phyloP scores from a whole-genome alignment of 1,140 invertebrate genomes.

The Diabrotica virgifera region DNA sequence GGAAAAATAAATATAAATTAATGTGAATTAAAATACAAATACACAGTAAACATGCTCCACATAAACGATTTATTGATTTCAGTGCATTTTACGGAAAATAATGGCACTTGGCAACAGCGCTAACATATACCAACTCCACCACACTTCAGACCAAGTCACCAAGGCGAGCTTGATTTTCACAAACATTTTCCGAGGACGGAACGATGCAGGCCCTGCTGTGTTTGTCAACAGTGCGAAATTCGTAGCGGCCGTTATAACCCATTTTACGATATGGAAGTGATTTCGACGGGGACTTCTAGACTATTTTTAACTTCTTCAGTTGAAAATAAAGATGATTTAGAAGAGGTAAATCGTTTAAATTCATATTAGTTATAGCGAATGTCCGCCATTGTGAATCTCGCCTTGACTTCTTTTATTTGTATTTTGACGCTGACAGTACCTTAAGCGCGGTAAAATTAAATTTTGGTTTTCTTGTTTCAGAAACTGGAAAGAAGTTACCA shows the following conservation, averaged over 20 bases:
- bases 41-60: neutral
- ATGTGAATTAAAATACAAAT: neutral
- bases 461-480: conserved; percentile 61
- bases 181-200: conserved; percentile 51
- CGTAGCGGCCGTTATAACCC: conserved; percentile 44
- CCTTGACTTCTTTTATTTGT: conserved; percentile 50
- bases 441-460: conserved; percentile 42
- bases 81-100: conserved; percentile 7
- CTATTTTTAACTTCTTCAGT: conserved; percentile 63
- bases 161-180: conserved; percentile 48
- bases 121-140: conserved; percentile 15
- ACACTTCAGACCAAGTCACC: conserved; percentile 27
- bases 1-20: neutral
- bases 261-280: conserved; percentile 55
- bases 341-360: conserved; percentile 68
- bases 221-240: conserved; percentile 51
- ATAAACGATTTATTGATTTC: conserved; percentile 13
- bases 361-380: conserved; percentile 54
- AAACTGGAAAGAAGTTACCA: conserved; percentile 83
- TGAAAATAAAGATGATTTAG: conserved; percentile 79
- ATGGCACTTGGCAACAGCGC: conserved; percentile 7
- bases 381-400: conserved; percentile 56
- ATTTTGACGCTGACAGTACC: conserved; percentile 37
- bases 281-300: conserved; percentile 57
- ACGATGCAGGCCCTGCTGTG: conserved; percentile 56